Evolutionary conservation across 2,113 vertebrate genomes (phyloP).

Genomic region (Pseudorectes ferrugineus): DNA sequence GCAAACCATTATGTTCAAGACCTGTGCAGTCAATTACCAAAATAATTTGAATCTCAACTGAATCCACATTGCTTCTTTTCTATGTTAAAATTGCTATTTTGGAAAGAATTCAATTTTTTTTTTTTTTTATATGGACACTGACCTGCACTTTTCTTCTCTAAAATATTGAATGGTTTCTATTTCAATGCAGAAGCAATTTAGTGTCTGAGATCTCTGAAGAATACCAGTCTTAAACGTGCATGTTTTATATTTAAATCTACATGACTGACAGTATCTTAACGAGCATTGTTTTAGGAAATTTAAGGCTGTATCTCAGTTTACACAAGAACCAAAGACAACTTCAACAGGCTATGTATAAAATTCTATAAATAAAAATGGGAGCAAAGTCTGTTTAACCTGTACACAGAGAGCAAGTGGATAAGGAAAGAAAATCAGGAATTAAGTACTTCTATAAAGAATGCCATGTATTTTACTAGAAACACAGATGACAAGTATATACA

Average conservation of each 20-base stretch:
- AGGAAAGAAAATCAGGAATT: conserved; percentile 66
- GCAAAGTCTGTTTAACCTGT: conserved; percentile 58
- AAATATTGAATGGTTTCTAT: background rate
- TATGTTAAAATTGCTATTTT: conserved; percentile 5
- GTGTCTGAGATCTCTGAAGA: background rate
- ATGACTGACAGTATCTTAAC: background rate
- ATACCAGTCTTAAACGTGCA: background rate
- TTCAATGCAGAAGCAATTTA: background rate
- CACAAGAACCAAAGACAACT: background rate
- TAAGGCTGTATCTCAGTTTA: conserved; percentile 73
- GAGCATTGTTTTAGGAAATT: background rate
- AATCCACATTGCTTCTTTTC: conserved; percentile 44
- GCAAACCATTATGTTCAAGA: background rate
- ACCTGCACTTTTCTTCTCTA: background rate
- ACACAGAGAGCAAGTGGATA: conserved; percentile 43
- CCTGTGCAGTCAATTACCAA: background rate
- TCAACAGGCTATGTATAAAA: conserved; percentile 11
- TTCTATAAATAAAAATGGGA: conserved; percentile 37
- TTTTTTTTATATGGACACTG: background rate
- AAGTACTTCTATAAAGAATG: conserved; percentile 60
- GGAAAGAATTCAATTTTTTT: conserved; percentile 13
- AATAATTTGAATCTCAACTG: conserved; percentile 16
- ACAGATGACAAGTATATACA: conserved; percentile 65
- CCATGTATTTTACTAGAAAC: conserved; percentile 69
- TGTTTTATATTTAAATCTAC: background rate